phyloP scores from a whole-genome alignment of 1,140 invertebrate species.

The Propsilocerus akamusi region DNA sequence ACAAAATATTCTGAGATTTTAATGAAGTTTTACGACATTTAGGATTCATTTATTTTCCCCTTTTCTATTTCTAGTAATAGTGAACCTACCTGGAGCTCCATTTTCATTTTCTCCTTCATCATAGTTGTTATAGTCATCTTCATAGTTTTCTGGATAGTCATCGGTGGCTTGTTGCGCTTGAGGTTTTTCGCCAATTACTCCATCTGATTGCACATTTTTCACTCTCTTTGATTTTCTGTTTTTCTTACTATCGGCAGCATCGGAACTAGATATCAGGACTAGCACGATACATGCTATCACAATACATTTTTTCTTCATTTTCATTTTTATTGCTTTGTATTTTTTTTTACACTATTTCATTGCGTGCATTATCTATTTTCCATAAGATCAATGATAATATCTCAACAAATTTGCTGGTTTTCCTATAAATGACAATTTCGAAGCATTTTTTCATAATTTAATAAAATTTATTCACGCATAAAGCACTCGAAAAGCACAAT shows the following conservation, averaged over 20 bases:
- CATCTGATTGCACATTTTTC: neutral
- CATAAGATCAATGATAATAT: neutral
- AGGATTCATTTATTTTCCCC: too few relatives aligned
- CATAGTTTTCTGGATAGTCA: slow-evolving; percentile 11
- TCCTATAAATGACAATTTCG: neutral
- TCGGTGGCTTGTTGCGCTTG: slow-evolving; percentile 4
- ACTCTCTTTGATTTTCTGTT: neutral
- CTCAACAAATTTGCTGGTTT: neutral
- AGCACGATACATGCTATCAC: neutral
- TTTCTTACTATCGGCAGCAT: neutral
- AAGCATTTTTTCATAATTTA: too few relatives aligned
- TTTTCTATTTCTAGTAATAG: too few relatives aligned
- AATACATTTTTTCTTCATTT: neutral
- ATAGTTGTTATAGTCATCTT: slow-evolving; percentile 14
- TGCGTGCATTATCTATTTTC: too few relatives aligned
- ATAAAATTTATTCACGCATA: too few relatives aligned
- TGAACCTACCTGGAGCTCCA: too few relatives aligned
- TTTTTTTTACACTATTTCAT: too few relatives aligned
- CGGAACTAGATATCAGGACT: neutral
- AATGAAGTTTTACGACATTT: too few relatives aligned
- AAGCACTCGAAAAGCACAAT: too few relatives aligned
- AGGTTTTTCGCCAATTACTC: slow-evolving; percentile 2
- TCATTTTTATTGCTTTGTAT: slow-evolving; percentile 2
- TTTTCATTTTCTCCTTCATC: slow-evolving; percentile 11
- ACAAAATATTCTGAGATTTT: too few relatives aligned